These are phyloP conservation scores for Rostratula benghalensis DNA, from an alignment of 2,113 vertebrate genomes.

Conservation along the genomic window DNA sequence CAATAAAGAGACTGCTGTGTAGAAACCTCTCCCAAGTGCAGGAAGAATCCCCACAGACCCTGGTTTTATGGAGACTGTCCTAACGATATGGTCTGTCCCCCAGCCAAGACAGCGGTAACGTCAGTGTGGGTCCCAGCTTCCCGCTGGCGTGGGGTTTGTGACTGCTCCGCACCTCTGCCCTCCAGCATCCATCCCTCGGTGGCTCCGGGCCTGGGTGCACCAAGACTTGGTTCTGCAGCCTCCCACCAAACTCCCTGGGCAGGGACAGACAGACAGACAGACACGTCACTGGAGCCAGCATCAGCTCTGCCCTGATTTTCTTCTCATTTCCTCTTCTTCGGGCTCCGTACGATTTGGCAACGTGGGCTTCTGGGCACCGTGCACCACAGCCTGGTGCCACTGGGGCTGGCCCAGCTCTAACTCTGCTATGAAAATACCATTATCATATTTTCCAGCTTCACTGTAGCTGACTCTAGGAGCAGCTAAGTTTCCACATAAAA, in stretches of 20 bases:
- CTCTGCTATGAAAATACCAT: not conserved
- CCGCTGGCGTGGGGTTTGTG: not conserved
- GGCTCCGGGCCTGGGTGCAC: not conserved
- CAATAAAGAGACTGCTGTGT: not conserved
- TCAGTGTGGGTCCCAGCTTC: not conserved
- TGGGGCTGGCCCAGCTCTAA: not conserved
- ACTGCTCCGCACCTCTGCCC: not conserved
- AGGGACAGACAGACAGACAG: not conserved
- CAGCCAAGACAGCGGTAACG: not conserved
- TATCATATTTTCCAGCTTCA: slow-evolving; percentile 54
- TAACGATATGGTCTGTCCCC: not conserved
- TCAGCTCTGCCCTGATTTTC: not conserved
- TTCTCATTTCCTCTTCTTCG: not conserved
- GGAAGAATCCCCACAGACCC: not conserved
- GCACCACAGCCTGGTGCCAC: not conserved
- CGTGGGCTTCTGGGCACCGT: accelerated
- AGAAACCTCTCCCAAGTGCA: not conserved
- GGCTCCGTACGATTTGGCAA: not conserved
- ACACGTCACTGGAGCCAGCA: not conserved
- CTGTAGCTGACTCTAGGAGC: not conserved
- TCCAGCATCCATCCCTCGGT: not conserved
- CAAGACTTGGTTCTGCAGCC: not conserved
- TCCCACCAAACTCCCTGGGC: not conserved
- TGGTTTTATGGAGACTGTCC: not conserved
- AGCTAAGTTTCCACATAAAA: slow-evolving; percentile 59